Evolutionary conservation across 2,113 vertebrate genomes (phyloP).

Genomic region (Callochromis pleurospilus): DNA sequence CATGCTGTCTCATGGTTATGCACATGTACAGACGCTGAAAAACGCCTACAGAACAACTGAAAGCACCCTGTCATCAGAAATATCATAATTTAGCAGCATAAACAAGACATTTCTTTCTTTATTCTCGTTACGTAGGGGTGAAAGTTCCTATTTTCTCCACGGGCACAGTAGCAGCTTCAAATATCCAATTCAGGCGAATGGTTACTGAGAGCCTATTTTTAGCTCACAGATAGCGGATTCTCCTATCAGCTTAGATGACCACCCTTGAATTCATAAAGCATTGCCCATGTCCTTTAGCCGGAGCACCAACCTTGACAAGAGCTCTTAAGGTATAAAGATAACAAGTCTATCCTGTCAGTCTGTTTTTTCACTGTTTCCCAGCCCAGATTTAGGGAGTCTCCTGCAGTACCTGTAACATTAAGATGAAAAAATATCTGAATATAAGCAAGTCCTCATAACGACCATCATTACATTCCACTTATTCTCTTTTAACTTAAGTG

Average conservation of each 20-base stretch:
- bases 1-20: not conserved
- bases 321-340: conserved; percentile 6
- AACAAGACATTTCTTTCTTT: not conserved
- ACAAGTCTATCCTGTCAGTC: not conserved
- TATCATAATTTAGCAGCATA: not conserved
- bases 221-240: conserved; percentile 48
- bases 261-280: conserved; percentile 57
- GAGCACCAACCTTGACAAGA: not conserved
- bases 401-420: not conserved
- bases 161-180: conserved; percentile 23
- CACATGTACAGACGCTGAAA: conserved; percentile 1
- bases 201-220: conserved; percentile 59
- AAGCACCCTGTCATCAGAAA: not conserved
- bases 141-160: conserved; percentile 26
- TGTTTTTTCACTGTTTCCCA: not conserved
- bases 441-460: not conserved
- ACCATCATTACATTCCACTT: not conserved
- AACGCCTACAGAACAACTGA: conserved; percentile 24
- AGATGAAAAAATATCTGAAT: not conserved
- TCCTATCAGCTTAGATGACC: conserved; percentile 46
- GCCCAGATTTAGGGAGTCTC: not conserved
- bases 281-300: conserved; percentile 20
- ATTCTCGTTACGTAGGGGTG: conserved; percentile 23
- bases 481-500: not conserved
- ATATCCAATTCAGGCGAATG: conserved; percentile 38